phyloP scores from a whole-genome alignment of 2,888 invertebrate genomes.

The Latrodectus elegans region DNA sequence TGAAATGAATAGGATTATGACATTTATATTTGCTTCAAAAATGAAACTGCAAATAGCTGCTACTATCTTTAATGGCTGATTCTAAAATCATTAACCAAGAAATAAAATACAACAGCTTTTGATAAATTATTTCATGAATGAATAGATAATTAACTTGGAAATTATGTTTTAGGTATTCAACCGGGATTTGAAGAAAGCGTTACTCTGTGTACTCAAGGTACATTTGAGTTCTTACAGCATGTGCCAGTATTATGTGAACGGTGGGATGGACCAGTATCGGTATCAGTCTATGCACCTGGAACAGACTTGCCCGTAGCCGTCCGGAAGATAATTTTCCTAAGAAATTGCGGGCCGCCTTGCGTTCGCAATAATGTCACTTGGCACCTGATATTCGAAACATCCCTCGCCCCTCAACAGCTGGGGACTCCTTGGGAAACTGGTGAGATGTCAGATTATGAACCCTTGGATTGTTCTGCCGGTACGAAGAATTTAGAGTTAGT shows the following conservation, averaged over 20 bases:
- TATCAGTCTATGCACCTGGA: conserved; percentile 91
- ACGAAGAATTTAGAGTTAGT: conserved; percentile 30
- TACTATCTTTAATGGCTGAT: no score
- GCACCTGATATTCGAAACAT: conserved; percentile 90
- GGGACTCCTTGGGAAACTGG: conserved; percentile 27
- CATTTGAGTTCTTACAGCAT: conserved; percentile 93
- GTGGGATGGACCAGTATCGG: conserved; percentile 91
- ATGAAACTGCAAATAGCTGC: no score
- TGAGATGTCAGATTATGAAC: conserved; percentile 43
- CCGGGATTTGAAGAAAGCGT: conserved; percentile 87
- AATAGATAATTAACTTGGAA: not conserved
- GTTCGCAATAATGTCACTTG: conserved; percentile 88
- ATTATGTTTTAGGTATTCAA: conserved; percentile 43
- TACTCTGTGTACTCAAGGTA: conserved; percentile 94
- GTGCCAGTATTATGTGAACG: conserved; percentile 87
- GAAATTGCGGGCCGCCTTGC: conserved; percentile 84
- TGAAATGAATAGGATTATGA: no score
- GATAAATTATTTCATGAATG: no score
- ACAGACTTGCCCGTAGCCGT: conserved; percentile 86
- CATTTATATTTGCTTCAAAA: no score
- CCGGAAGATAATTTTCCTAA: conserved; percentile 86
- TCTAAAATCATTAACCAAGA: no score
- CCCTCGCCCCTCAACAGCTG: conserved; percentile 31
- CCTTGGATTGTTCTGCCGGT: conserved; percentile 44
- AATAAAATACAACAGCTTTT: no score